phyloP scores from a whole-genome alignment of 2,797 vertebrate species.

The Pseudocheirus occidentalis region DNA sequence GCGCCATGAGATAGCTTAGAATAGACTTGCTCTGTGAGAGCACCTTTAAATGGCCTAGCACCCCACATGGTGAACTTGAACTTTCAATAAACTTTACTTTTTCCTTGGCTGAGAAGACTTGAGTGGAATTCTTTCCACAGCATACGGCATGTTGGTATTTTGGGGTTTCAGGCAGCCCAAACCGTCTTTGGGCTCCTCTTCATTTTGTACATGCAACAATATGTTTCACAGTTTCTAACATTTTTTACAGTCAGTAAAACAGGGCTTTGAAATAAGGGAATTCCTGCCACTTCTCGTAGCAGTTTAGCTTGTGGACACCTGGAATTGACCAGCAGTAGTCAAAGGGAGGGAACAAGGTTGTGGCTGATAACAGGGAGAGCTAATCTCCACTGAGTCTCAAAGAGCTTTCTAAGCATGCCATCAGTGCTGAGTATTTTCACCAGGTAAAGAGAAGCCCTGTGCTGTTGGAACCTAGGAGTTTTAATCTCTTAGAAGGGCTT shows the following conservation, averaged over 20 bases:
- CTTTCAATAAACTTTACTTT: too few relatives aligned
- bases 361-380: neutral
- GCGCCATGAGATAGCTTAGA: too few relatives aligned
- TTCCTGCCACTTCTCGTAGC: neutral
- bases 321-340: neutral
- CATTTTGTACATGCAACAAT: neutral
- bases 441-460: neutral
- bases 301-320: neutral
- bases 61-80: too few relatives aligned
- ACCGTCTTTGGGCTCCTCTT: too few relatives aligned
- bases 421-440: too few relatives aligned
- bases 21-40: too few relatives aligned
- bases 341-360: neutral
- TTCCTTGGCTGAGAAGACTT: too few relatives aligned
- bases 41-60: too few relatives aligned
- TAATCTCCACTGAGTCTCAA: neutral
- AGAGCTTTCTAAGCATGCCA: neutral
- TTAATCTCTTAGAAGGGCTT: neutral
- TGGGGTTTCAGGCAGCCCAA: too few relatives aligned
- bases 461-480: neutral
- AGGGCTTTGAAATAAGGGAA: neutral
- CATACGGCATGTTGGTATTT: too few relatives aligned
- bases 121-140: too few relatives aligned
- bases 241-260: neutral
- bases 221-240: neutral